Conservation (phyloP, 2,113 vertebrate genomes). For the Piaya cayana region DNA sequence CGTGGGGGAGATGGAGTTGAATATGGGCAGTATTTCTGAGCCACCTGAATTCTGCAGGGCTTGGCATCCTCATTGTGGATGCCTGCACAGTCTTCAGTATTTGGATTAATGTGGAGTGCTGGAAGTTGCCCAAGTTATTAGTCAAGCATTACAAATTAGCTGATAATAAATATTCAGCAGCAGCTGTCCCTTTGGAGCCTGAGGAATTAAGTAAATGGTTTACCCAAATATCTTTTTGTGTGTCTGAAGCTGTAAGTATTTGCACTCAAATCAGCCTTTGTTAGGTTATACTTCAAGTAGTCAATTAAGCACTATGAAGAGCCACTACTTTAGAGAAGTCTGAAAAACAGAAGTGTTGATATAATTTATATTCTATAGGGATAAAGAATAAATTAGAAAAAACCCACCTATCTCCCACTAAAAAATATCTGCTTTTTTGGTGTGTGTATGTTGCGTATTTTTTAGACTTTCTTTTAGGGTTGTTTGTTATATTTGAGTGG, state of each 20-base stretch:
- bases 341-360: background rate
- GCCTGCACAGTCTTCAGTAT: background rate
- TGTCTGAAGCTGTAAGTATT: background rate
- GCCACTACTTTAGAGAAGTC: background rate
- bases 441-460: background rate
- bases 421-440: background rate
- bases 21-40: background rate
- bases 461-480: background rate
- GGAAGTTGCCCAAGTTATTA: conserved; percentile 52
- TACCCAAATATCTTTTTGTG: conserved; percentile 15
- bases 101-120: background rate
- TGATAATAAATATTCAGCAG: conserved; percentile 66
- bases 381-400: background rate
- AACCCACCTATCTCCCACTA: background rate
- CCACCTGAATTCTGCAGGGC: background rate
- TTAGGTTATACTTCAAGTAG: background rate
- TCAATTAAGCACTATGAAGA: background rate
- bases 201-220: conserved; percentile 1
- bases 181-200: conserved; percentile 48
- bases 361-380: background rate
- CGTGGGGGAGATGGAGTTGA: background rate
- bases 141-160: conserved; percentile 56
- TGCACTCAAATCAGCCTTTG: background rate
- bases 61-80: background rate
- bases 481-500: background rate